phyloP scores from a whole-genome alignment of 2,113 vertebrate species.

The Callipepla squamata region DNA sequence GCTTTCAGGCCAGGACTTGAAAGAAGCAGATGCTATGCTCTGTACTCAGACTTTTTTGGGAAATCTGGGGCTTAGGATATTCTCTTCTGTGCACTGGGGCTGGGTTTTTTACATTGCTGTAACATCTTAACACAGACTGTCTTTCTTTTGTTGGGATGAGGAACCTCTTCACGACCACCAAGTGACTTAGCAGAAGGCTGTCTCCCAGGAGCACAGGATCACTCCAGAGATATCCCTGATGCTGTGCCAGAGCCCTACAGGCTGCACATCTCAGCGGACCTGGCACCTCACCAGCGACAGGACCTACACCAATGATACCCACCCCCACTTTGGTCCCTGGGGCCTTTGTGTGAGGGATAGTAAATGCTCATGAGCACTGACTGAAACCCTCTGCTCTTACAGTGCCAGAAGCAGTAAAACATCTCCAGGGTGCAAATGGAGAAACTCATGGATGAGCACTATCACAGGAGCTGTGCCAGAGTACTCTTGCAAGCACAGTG shows the following conservation, averaged over 20 bases:
- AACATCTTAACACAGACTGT: neutral
- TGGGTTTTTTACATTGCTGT: neutral
- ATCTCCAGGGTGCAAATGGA: neutral
- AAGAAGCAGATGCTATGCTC: no score
- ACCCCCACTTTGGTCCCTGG: neutral
- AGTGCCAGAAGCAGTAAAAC: neutral
- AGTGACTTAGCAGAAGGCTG: neutral
- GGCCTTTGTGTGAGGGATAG: accelerated
- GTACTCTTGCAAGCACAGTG: neutral
- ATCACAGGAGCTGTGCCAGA: neutral
- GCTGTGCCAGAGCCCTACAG: neutral
- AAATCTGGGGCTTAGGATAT: neutral
- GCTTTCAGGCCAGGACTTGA: neutral
- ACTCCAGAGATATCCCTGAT: neutral
- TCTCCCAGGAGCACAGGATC: neutral
- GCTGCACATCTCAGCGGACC: neutral
- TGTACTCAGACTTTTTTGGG: neutral
- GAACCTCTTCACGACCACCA: neutral
- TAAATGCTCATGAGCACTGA: neutral
- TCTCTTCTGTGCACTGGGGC: accelerated
- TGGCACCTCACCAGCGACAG: neutral
- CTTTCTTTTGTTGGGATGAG: neutral
- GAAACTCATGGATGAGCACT: neutral
- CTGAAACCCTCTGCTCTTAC: neutral
- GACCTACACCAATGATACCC: neutral